Base-by-base conservation (phyloP, 2,888 invertebrate genomes). In the Zhengitettix transpicula region DNA sequence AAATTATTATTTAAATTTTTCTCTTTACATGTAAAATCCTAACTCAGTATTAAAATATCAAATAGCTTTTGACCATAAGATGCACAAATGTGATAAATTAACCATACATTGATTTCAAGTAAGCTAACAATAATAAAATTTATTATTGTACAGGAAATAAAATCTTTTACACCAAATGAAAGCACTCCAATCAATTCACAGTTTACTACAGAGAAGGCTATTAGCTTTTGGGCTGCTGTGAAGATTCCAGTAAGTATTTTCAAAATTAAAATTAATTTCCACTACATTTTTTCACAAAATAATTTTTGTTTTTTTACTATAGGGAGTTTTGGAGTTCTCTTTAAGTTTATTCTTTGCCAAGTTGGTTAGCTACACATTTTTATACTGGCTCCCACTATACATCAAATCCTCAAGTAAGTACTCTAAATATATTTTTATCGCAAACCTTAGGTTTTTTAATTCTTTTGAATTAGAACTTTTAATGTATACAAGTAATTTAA, bases 291-390 rank as follows among this genome's bases (percentile, higher is more conserved):
- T 41, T 40, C n/a, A 17, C 51, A 55, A 41, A 55, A 42, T 41
- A 53, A 15, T 40, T 59, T 58, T 55, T 40, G 10, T 17, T 11
- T 56, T 40, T 61, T 62, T 64, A 64, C 72, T 68, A 54, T 70
- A 79, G 79, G 96, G 96, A 42, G 97, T 98, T 1, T 66, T 93
- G 5, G 95, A 96, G 75, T 98, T 89, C 75, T 91, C 96, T 0
- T 72, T 96, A 53, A 91, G 91, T 53, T 79, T 97, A 52, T 97
- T 97, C 75, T 97, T 97, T 74, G 90, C 95, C 14, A 98, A 98
- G 74, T 80, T 97, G 51, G 96, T 97, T 68, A 92, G 92, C 72
- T 97, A 98, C 71, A 97, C 96, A 61, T 97, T 97, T 76, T 81
- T 97, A 56, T 97, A 90, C 72, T 98, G 97, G 97, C 77, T 98